Percentiles rank a stretch among this genome's conserved stretches.
Conservation (phyloP, 2,888 invertebrate genomes). For the Choreutis nemorana region DNA sequence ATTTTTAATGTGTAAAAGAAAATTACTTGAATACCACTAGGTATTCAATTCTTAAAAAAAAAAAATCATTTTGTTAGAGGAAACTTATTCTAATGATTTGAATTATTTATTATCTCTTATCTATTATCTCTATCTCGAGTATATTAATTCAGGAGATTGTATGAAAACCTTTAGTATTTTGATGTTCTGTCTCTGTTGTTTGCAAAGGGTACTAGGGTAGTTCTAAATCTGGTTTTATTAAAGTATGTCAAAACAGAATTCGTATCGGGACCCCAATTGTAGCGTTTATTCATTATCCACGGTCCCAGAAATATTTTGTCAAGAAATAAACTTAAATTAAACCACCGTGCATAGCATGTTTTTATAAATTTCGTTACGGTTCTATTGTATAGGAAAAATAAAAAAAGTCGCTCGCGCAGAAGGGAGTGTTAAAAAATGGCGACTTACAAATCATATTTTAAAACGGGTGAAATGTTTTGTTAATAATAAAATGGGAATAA, state of each 20-base stretch:
- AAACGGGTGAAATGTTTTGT: constrained; percentile 64
- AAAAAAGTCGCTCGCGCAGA: constrained; percentile 19
- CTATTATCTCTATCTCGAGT: too few species aligned
- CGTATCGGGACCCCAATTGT: constrained; percentile 1
- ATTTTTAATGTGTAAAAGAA: too few species aligned
- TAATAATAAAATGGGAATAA: constrained; percentile 34
- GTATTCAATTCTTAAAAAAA: too few species aligned
- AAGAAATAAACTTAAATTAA: constrained; percentile 16
- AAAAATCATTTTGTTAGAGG: too few species aligned
- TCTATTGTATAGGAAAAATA: constrained; percentile 25
- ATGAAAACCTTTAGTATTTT: too few species aligned
- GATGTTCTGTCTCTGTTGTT: too few species aligned
- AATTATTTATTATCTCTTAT: too few species aligned
- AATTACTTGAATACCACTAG: too few species aligned
- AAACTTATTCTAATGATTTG: too few species aligned
- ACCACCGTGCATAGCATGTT: constrained; percentile 16
- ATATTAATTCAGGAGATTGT: too few species aligned
- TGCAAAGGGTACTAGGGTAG: too few species aligned
- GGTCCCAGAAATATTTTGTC: constrained; percentile 16
- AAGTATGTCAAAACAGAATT: constrained; percentile 4
- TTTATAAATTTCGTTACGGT: constrained; percentile 32
- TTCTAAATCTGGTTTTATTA: too few species aligned
- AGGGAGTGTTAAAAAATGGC: constrained; percentile 43
- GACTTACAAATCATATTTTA: constrained; percentile 61
- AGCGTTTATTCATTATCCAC: constrained; percentile 11